Evolutionary conservation across 2,888 invertebrate species (phyloP).

Genomic region (Bedellia somnulentella): DNA sequence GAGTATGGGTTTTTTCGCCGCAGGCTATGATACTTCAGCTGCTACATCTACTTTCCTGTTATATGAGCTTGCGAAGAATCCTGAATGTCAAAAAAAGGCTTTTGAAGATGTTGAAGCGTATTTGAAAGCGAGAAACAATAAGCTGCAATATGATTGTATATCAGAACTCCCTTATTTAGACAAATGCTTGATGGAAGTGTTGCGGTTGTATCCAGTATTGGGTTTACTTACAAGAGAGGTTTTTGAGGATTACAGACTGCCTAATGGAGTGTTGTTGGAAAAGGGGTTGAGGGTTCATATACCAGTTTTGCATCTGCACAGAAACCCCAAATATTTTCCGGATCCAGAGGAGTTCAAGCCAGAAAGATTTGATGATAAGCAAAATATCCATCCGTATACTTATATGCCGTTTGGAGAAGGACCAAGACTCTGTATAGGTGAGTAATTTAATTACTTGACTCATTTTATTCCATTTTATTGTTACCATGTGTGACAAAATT

Average conservation of each 20-base stretch:
- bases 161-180: constrained; percentile 30
- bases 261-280: neutral
- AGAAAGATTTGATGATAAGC: constrained; percentile 4
- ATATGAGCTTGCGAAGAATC: constrained; percentile 4
- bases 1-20: constrained; percentile 28
- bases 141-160: constrained; percentile 23
- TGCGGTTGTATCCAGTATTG: constrained; percentile 4
- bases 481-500: too few relatives aligned
- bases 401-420: too few relatives aligned
- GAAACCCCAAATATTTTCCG: constrained; percentile 4
- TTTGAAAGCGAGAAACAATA: constrained; percentile 14
- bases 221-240: constrained; percentile 3
- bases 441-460: neutral
- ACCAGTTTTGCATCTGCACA: constrained; percentile 1
- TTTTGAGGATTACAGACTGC: constrained; percentile 1
- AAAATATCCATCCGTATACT: constrained; percentile 2
- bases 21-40: constrained; percentile 29
- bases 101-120: constrained; percentile 21
- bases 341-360: constrained; percentile 3
- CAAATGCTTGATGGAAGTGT: constrained; percentile 2
- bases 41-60: constrained; percentile 20
- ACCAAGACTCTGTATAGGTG: constrained; percentile 5
- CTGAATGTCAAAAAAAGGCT: constrained; percentile 18
- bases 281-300: constrained; percentile 3
- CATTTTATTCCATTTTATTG: too few relatives aligned